phyloP scores from a whole-genome alignment of 2,888 invertebrate species.

The Philaethria dido region DNA sequence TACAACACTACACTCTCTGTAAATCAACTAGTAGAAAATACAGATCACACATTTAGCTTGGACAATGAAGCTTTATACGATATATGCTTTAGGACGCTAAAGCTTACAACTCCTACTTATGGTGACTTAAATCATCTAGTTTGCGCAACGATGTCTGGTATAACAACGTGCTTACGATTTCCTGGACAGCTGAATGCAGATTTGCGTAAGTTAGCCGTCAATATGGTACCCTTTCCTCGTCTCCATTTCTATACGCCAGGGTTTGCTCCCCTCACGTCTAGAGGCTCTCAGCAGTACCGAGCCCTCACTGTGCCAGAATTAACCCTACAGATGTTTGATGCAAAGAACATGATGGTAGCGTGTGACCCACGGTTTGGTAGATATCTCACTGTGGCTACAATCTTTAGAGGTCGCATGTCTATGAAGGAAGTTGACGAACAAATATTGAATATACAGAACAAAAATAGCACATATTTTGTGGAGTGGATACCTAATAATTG shows the following conservation, averaged over 20 bases:
- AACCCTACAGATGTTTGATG: conserved; percentile 95
- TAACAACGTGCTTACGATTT: conserved; percentile 73
- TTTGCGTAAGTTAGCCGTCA: conserved; percentile 79
- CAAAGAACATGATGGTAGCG: conserved; percentile 98
- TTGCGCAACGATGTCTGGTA: conserved; percentile 74
- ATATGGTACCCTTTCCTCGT: conserved; percentile 89
- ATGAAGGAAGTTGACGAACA: conserved; percentile 96
- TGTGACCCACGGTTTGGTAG: conserved; percentile 95
- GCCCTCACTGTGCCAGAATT: conserved; percentile 94
- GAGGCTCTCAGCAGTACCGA: conserved; percentile 94
- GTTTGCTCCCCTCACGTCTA: conserved; percentile 88
- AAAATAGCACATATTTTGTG: conserved; percentile 90
- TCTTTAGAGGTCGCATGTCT: conserved; percentile 95
- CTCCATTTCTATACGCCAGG: conserved; percentile 84
- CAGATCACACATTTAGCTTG: conserved; percentile 86
- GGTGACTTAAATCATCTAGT: conserved; percentile 87
- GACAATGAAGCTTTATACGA: conserved; percentile 91
- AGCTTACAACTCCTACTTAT: conserved; percentile 90
- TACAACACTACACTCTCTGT: conserved; percentile 88
- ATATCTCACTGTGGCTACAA: conserved; percentile 94
- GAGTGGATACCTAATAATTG: conserved; percentile 93
- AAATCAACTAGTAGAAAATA: conserved; percentile 89
- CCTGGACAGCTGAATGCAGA: conserved; percentile 87
- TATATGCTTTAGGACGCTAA: conserved; percentile 90
- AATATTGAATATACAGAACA: conserved; percentile 88